These are phyloP conservation scores for Pteria penguin DNA, from an alignment of 2,888 invertebrate species.

Conservation along the genomic window DNA sequence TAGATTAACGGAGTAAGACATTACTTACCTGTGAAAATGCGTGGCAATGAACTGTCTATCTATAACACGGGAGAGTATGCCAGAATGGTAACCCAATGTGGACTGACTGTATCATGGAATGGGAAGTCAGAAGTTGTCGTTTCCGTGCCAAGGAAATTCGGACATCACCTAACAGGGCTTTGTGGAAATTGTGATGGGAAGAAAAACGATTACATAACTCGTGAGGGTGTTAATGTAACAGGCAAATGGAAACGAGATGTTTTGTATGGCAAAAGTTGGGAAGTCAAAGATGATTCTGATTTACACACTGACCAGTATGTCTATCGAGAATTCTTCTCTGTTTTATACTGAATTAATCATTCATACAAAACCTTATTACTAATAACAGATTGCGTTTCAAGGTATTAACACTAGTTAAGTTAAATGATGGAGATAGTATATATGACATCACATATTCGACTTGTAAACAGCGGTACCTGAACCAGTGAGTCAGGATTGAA, in stretches of 20 bases:
- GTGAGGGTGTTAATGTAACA: slow-evolving; percentile 38
- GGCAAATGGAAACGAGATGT: slow-evolving; percentile 10
- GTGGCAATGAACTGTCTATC: slow-evolving; percentile 12
- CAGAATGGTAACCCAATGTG: slow-evolving; percentile 40
- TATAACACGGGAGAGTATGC: slow-evolving; percentile 38
- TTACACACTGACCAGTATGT: slow-evolving; percentile 19
- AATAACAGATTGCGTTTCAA: no score
- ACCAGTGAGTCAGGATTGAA: no score
- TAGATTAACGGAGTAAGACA: slow-evolving; percentile 33
- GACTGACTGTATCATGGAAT: slow-evolving; percentile 44
- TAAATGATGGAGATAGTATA: no score
- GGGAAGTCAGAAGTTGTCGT: slow-evolving; percentile 40
- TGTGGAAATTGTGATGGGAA: slow-evolving; percentile 55
- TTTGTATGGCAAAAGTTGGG: slow-evolving; percentile 38
- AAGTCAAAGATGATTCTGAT: slow-evolving; percentile 46
- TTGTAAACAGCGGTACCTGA: no score
- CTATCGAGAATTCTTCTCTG: background rate
- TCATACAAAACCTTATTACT: no score
- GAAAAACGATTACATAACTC: slow-evolving; percentile 41
- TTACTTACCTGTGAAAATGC: slow-evolving; percentile 26
- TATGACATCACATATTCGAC: no score
- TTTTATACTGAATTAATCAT: no score
- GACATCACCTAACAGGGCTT: slow-evolving; percentile 40
- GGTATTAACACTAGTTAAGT: no score
- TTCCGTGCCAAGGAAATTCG: slow-evolving; percentile 36